Evolutionary conservation across 2,888 invertebrate genomes (phyloP), one percentile per base, ranked within the genome.

Genomic region (Epiblema foenella): DNA sequence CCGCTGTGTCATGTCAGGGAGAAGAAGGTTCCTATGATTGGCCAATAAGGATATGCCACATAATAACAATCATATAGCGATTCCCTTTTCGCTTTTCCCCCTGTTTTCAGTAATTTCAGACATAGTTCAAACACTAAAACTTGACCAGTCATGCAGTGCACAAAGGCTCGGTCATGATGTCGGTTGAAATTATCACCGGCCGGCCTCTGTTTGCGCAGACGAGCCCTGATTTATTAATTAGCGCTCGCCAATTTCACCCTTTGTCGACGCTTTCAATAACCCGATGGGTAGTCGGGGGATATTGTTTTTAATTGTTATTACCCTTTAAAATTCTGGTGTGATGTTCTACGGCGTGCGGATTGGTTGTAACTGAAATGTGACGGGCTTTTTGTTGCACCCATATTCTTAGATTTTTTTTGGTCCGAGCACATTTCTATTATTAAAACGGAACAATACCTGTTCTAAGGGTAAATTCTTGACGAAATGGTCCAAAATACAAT

Each of bases 211-310:
- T 86, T 87, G 84, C 81, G 79, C 84, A 86, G 86, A 86, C 88
- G 79, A 82, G 79, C 81, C 84, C 79, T 86, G 85, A 85, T 86
- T 87, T 85, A 86, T 87, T 87, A 87, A 88, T 88, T 84, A 87
- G 83, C 74, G 78, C 80, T 83, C 81, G 81, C 78, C 81, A 82
- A 82, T 85, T 84, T 82, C 77, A 80, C 80, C 82, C 82, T 83
- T 84, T 83, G 83, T 85, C 82, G 82, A 78, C 77, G 73, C 73
- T 74, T 76, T 76, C 77, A 76, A 78, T 78, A 75, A 73, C 73
- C 73, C 69, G 64, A 52, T 72, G 68, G 73, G 54, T 56, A 65
- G 58, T 67, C 67, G 60, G 29, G 57, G 42, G 56, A 59, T 73
- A 74, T 68, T 72, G 56, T 68, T 72, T 74, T 71, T 71, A 71